phyloP scores from a whole-genome alignment of 2,797 vertebrate genomes.

The Aselliscus stoliczkanus region DNA sequence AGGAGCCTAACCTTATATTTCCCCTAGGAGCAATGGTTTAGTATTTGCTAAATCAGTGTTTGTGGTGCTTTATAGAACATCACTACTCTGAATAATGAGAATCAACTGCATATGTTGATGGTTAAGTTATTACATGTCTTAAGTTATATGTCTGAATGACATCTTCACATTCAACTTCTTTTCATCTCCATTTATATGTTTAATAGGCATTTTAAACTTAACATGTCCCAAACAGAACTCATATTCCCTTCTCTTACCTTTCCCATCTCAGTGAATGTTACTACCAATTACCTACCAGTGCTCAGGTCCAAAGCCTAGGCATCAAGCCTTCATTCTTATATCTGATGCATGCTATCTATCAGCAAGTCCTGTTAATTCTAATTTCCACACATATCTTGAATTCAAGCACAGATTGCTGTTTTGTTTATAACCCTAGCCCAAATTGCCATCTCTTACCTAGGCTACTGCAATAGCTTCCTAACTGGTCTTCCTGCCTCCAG shows the following conservation, averaged over 20 bases:
- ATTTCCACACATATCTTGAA: background rate
- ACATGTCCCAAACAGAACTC: background rate
- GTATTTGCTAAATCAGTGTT: background rate
- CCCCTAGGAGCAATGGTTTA: background rate
- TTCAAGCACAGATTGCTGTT: background rate
- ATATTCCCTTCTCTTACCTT: background rate
- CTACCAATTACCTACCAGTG: background rate
- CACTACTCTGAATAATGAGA: background rate
- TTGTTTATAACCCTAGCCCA: background rate
- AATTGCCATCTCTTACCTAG: background rate
- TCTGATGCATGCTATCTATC: background rate
- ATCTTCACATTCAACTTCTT: background rate
- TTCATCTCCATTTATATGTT: background rate
- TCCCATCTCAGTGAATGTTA: background rate
- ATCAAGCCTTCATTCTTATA: background rate
- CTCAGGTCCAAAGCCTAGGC: background rate
- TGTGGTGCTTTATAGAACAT: background rate
- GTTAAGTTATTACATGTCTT: background rate
- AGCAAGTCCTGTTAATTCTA: background rate
- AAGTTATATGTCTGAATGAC: background rate
- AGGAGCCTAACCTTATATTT: background rate
- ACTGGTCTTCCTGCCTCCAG: background rate
- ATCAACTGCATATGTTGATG: background rate
- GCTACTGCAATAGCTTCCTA: background rate
- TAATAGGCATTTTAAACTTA: constrained; percentile 28